Base-by-base conservation (phyloP, 2,888 invertebrate species). In the Chrysolina haemoptera region DNA sequence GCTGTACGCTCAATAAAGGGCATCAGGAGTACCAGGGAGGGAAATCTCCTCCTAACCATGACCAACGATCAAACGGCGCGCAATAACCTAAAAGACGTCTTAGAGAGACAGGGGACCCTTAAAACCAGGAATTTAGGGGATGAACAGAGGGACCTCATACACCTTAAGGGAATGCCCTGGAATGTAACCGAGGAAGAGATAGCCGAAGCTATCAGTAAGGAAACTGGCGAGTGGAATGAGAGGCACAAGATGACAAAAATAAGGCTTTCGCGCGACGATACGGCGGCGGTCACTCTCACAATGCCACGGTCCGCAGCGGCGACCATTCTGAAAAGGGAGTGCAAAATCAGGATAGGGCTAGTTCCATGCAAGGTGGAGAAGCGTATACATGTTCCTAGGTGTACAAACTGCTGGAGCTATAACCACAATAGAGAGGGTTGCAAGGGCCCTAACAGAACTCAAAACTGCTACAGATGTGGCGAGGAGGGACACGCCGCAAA, bases 401-500 rank as follows among this genome's bases (percentile, higher is more conserved):
- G 64, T n/a, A 10, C 8, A 9, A 18, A 35, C 1, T 70, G 63
- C 11, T 48, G 22, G 64, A 53, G 16, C 6, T 18, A 35, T 1
- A 63, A 53, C 4, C 64, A 70, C 16, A 63, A 12, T 0, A 50
- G 10, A 1, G 20, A n/a, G 10, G 16, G 46, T 3, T 62, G 70
- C 22, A 3, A 35, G 14, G 70, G 64, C 8, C 20, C 27, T 4
- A 53, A 70, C 40, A 48, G 70, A 35, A n/a, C 50, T 4, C n/a
- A 64, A 12, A 64, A 62, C 50, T 70, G 64, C 16, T 16, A 9
- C 11, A n/a, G 20, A 22, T 70, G 64, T 22, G 70, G 70, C 1
- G 41, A 6, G 20, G 35, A 50, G 0, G 22, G 27, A 27, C 64
- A 70, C 16, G 22, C 9, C n/a, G 46, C 18, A 14, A 64, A 48